Conservation (phyloP, 1,140 invertebrate species). For the Scaptodrosophila lebanonensis region DNA sequence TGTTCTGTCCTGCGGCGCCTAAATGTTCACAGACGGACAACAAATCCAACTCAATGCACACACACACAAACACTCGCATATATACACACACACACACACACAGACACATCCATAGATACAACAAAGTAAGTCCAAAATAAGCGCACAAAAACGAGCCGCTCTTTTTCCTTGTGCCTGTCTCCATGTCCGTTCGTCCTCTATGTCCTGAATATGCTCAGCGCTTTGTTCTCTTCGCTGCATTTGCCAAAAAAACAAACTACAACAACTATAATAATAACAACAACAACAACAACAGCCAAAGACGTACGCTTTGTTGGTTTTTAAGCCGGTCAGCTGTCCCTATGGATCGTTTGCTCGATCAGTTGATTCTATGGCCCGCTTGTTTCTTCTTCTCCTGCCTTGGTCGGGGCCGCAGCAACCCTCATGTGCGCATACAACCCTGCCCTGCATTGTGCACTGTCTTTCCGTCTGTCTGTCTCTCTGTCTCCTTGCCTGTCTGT, state of each 20-base stretch:
- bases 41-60: constrained; percentile 14
- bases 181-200: not conserved
- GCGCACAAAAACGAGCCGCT: not conserved
- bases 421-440: constrained; percentile 20
- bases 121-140: too few species aligned
- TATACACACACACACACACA: not conserved
- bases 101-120: too few species aligned
- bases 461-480: constrained; percentile 40
- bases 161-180: not conserved
- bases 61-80: not conserved
- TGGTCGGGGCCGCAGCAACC: constrained; percentile 15
- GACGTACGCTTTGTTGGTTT: constrained; percentile 22
- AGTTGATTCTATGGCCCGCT: constrained; percentile 6
- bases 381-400: constrained; percentile 9
- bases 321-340: constrained; percentile 34
- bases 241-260: too few species aligned
- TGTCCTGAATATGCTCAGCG: too few species aligned
- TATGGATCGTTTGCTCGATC: not conserved
- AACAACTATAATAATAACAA: not conserved
- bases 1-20: constrained; percentile 24
- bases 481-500: constrained; percentile 40
- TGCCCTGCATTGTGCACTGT: constrained; percentile 33
- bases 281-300: too few species aligned
- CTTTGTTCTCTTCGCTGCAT: constrained; percentile 25
- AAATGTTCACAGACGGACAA: not conserved